A percentile compares a stretch with the other conserved stretches of the same genome.
Evolutionary conservation across 2,888 invertebrate species (phyloP).

Genomic region (Dynastes hyllus): DNA sequence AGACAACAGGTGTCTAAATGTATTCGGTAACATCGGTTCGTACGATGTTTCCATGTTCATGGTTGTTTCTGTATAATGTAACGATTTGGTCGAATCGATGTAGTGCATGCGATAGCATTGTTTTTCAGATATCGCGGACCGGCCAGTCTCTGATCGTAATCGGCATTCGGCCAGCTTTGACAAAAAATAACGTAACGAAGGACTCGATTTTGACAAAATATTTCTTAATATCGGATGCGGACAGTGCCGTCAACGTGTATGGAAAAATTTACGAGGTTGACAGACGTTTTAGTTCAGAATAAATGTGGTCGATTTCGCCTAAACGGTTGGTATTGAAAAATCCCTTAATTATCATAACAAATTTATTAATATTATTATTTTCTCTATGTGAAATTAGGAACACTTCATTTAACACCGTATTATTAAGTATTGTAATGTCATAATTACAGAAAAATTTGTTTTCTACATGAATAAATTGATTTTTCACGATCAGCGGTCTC

Average conservation of each 20-base stretch:
- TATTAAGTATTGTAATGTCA: too few species aligned
- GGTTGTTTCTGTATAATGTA: slow-evolving; percentile 59
- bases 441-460: too few species aligned
- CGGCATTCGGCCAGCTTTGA: slow-evolving; percentile 32
- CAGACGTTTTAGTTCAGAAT: slow-evolving; percentile 11
- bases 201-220: slow-evolving; percentile 50
- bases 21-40: slow-evolving; percentile 55
- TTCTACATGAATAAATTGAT: too few species aligned
- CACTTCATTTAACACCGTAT: too few species aligned
- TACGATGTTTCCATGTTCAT: slow-evolving; percentile 59
- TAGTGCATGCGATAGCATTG: slow-evolving; percentile 58
- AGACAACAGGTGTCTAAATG: slow-evolving; percentile 57
- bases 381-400: too few species aligned
- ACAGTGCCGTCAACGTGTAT: neutral
- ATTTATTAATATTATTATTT: too few species aligned
- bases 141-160: slow-evolving; percentile 55
- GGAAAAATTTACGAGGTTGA: neutral
- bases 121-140: slow-evolving; percentile 54
- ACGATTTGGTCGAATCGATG: slow-evolving; percentile 59
- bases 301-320: neutral
- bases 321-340: neutral
- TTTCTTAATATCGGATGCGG: slow-evolving; percentile 39
- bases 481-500: too few species aligned
- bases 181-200: slow-evolving; percentile 52
- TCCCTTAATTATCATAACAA: too few species aligned